Evolutionary conservation across 2,888 invertebrate species (phyloP), one percentile per base, ranked within the genome.

Genomic region (Eretmocerus hayati): DNA sequence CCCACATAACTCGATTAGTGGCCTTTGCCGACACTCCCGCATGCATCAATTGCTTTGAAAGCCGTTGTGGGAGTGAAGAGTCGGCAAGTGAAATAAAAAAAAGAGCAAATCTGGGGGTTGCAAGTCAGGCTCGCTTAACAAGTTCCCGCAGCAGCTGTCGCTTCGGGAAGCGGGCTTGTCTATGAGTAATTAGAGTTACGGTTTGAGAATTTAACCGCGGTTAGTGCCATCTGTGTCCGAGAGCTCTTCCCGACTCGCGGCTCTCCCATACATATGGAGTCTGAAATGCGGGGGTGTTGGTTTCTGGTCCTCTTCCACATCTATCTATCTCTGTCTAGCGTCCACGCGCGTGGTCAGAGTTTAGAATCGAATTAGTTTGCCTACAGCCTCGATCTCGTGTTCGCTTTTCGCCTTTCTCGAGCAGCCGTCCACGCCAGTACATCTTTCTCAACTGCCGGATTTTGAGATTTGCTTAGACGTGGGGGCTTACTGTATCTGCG

Each of bases 291-390:
- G n/a, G n/a, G n/a, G n/a, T n/a, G n/a, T n/a, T 19, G n/a, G 19
- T 11, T 6, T 20, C 21, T 21, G 11, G 11, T 6, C 11, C 58
- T 48, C 49, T 45, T 46, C 15, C 20, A 2, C 54, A 54, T 58
- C 55, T 39, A 18, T 37, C 22, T 21, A 21, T 41, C 31, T 31
- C 18, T 31, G 26, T 31, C 20, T 21, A n/a, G n/a, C 31, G 15
- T 4, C 20, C 9, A 8, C 18, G 22, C 45, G 61, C 65, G 67
- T 60, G 70, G 69, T 69, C 71, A 67, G 71, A 71, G 68, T 71
- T 71, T 70, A 71, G 70, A 69, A 71, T 69, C 71, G 71, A 71
- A 71, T 71, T 71, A 71, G 71, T 71, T 71, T 72, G 63, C 63
- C 64, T 60, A 53, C 61, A 62, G 13, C 53, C 64, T 60, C n/a